Evolutionary conservation across 2,113 vertebrate species (phyloP), one percentile per base, ranked within the genome.

Genomic region (Eretmochelys imbricata): DNA sequence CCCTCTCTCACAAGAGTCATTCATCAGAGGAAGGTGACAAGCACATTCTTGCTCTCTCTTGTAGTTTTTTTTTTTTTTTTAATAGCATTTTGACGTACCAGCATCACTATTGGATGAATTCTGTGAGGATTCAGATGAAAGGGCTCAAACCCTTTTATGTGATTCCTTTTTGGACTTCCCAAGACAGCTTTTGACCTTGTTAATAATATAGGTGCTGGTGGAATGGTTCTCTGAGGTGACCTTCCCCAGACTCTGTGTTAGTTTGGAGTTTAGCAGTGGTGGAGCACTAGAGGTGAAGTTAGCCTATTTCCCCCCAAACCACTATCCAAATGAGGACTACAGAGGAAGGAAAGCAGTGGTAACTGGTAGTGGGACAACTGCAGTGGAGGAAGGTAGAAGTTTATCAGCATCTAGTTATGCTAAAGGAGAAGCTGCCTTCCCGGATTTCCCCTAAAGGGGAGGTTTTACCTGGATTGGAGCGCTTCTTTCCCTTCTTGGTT

Each of bases 41-140:
- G 20, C 6, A 53, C 57, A 83, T 94, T 79, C 87, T 91, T 87
- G 46, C 85, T 84, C 93, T 95, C 35, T 62, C 59, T 16, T 62
- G 29, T 6, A 62, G 59, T 59, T 31, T 62, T 35, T 3, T 31
- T 59, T 51, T 51, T 53, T 53, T 54, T 54, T 54, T 54, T 8
- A 54, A 29, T 31, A 16, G 59, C 29, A 62, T 62, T 62, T 62
- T 62, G 12, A 62, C 1, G 2, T 62, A 82, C 1, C 7, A 38
- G 35, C 62, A 46, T 54, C 95, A 5, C 82, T 95, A 87, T 14
- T 80, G 55, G 62, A 80, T 86, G 86, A 91, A 92, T 17, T 91
- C 57, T 62, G 27, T 31, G 29, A 27, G 57, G 57, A 62, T 29
- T 62, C 57, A 62, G 57, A 62, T 62, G 57, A 62, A 62, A 62